Evolutionary conservation across 2,113 vertebrate species (phyloP).

Genomic region (Onychostruthus taczanowskii): DNA sequence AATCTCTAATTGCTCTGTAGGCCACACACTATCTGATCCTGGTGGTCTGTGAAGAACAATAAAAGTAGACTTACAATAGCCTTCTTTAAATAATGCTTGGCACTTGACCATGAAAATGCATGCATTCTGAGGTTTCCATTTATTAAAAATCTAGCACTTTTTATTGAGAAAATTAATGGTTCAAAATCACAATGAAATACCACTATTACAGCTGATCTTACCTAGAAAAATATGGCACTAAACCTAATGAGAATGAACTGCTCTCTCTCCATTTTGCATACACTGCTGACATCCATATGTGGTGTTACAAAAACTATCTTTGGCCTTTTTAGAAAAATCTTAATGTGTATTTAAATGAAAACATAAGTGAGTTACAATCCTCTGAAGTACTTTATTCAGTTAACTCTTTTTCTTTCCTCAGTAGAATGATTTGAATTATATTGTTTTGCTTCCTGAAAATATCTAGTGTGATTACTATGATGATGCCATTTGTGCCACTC

Average conservation of each 20-base stretch:
- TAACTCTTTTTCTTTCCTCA: constrained; percentile 64
- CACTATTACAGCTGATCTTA: constrained; percentile 40
- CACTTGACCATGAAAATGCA: constrained; percentile 44
- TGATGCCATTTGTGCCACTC: constrained; percentile 55
- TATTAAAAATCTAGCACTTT: constrained; percentile 44
- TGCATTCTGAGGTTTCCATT: constrained; percentile 25
- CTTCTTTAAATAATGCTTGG: constrained; percentile 43
- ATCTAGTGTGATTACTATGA: constrained; percentile 28
- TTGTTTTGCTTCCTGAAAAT: constrained; percentile 60
- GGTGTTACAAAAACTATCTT: constrained; percentile 48
- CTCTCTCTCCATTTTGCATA: constrained; percentile 42
- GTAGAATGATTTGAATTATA: constrained; percentile 64
- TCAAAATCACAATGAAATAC: constrained; percentile 50
- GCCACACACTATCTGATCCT: constrained; percentile 20
- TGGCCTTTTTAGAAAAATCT: constrained; percentile 64
- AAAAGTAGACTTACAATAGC: constrained; percentile 51
- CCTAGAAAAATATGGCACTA: constrained; percentile 57
- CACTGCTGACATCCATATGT: constrained; percentile 44
- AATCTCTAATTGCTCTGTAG: constrained; percentile 27
- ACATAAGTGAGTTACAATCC: constrained; percentile 68
- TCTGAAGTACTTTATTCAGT: constrained; percentile 70
- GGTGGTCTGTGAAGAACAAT: constrained; percentile 28
- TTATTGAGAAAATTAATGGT: constrained; percentile 55
- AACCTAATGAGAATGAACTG: constrained; percentile 47
- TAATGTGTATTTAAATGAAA: constrained; percentile 72